phyloP scores from a whole-genome alignment of 1,140 invertebrate genomes.

The Bombus turneri region DNA sequence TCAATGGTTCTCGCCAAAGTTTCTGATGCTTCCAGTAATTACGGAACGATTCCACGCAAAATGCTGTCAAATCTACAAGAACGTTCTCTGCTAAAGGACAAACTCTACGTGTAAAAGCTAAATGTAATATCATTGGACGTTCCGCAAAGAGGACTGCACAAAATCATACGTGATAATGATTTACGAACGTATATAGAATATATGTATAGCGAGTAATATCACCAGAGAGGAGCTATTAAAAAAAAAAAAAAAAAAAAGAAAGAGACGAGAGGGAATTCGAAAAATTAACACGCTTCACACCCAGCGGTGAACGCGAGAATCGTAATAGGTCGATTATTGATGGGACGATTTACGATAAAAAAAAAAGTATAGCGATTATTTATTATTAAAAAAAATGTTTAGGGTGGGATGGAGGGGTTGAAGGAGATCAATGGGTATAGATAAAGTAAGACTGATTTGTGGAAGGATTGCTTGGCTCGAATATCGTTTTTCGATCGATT shows the following conservation, averaged over 20 bases:
- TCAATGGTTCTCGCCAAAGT: slow-evolving; percentile 27
- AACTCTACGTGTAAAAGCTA: not conserved
- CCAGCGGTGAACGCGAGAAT: slow-evolving; percentile 5
- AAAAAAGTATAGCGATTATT: slow-evolving; percentile 44
- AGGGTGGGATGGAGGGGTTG: slow-evolving; percentile 27
- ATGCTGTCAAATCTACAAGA: not conserved
- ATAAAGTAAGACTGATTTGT: slow-evolving; percentile 38
- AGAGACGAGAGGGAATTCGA: not conserved
- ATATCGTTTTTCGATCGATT: not conserved
- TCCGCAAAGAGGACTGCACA: slow-evolving; percentile 44
- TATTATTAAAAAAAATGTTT: slow-evolving; percentile 39
- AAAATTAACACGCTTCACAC: slow-evolving; percentile 25
- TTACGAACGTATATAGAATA: slow-evolving; percentile 21
- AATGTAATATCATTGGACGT: slow-evolving; percentile 38
- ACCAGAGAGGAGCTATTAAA: slow-evolving; percentile 4
- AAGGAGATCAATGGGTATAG: slow-evolving; percentile 39
- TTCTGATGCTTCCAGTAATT: slow-evolving; percentile 55
- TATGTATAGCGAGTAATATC: slow-evolving; percentile 10
- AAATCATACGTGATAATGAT: slow-evolving; percentile 58
- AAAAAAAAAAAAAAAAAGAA: not conserved
- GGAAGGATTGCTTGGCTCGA: slow-evolving; percentile 29
- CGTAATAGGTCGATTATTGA: slow-evolving; percentile 39
- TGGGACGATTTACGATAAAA: slow-evolving; percentile 34
- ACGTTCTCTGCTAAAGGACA: not conserved
- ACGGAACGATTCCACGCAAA: slow-evolving; percentile 7